Evolutionary conservation across 2,888 invertebrate genomes (phyloP).

Genomic region (Drosophila gaucha): DNA sequence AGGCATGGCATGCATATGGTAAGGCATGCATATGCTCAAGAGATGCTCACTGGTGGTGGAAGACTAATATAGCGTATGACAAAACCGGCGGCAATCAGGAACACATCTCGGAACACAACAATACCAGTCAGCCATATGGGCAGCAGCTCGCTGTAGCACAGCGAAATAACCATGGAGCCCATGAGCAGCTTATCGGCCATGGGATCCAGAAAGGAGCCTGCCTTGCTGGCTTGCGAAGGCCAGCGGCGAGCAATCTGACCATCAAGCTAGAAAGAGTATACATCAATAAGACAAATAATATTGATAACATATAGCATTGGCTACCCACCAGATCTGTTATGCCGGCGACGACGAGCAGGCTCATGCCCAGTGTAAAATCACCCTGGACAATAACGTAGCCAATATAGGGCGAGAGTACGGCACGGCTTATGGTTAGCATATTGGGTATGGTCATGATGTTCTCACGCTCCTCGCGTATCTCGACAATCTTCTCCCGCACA

Average conservation of each 20-base stretch:
- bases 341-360: slow-evolving; percentile 93
- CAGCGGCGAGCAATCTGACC: slow-evolving; percentile 98
- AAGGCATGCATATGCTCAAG: too few relatives aligned
- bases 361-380: slow-evolving; percentile 92
- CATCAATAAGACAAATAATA: background rate
- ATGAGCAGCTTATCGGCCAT: slow-evolving; percentile 98
- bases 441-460: slow-evolving; percentile 98
- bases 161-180: slow-evolving; percentile 93
- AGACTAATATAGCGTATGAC: slow-evolving; percentile 95
- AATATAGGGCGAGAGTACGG: slow-evolving; percentile 93
- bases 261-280: slow-evolving; percentile 88
- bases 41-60: slow-evolving; percentile 91
- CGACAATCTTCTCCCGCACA: slow-evolving; percentile 91
- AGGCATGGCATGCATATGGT: too few relatives aligned
- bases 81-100: slow-evolving; percentile 93
- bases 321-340: slow-evolving; percentile 93
- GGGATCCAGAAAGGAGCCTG: slow-evolving; percentile 98
- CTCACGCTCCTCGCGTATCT: slow-evolving; percentile 87
- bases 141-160: slow-evolving; percentile 94
- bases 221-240: slow-evolving; percentile 94
- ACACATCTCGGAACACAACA: slow-evolving; percentile 93
- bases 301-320: background rate
- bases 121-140: slow-evolving; percentile 92
- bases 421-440: slow-evolving; percentile 93
- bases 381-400: slow-evolving; percentile 94